Conservation (phyloP, 2,797 vertebrate species). For the Kryptolebias ocellatus region DNA sequence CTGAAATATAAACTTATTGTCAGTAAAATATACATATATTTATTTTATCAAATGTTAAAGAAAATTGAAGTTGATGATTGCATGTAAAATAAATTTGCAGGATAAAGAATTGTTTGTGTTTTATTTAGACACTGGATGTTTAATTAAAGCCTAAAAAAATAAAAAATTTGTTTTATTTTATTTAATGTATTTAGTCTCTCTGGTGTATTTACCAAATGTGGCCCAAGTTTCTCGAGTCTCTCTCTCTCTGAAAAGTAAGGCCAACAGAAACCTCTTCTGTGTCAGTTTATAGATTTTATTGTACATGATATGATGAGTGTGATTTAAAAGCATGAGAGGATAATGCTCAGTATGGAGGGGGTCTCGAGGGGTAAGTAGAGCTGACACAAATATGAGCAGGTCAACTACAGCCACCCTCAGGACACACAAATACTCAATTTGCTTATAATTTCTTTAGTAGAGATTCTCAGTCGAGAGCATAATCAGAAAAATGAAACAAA, state of each 20-base stretch:
- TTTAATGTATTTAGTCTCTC: neutral
- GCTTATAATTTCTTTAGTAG: too few species aligned
- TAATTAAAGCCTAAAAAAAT: slow-evolving; percentile 6
- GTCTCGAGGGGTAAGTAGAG: neutral
- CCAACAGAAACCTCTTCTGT: slow-evolving; percentile 13
- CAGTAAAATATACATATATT: too few species aligned
- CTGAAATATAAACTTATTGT: neutral
- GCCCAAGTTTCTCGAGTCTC: slow-evolving; percentile 40
- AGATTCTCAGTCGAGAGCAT: too few species aligned
- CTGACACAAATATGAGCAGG: slow-evolving; percentile 12
- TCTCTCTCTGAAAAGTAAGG: slow-evolving; percentile 36
- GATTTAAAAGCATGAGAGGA: slow-evolving; percentile 43
- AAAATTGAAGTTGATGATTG: neutral
- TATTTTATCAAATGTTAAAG: too few species aligned
- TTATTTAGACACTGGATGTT: too few species aligned
- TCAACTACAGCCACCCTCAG: slow-evolving; percentile 19
- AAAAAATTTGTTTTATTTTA: too few species aligned
- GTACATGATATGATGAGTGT: slow-evolving; percentile 35
- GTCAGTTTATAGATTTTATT: slow-evolving; percentile 29
- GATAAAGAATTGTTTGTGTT: neutral
- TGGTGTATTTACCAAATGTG: slow-evolving; percentile 18
- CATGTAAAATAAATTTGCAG: neutral
- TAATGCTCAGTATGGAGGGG: slow-evolving; percentile 51
- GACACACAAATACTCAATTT: too few species aligned
- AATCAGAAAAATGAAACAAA: too few species aligned